Percentiles rank a stretch among this genome's conserved stretches.
Evolutionary conservation across 2,113 vertebrate species (phyloP).

Genomic region (Sorex araneus): DNA sequence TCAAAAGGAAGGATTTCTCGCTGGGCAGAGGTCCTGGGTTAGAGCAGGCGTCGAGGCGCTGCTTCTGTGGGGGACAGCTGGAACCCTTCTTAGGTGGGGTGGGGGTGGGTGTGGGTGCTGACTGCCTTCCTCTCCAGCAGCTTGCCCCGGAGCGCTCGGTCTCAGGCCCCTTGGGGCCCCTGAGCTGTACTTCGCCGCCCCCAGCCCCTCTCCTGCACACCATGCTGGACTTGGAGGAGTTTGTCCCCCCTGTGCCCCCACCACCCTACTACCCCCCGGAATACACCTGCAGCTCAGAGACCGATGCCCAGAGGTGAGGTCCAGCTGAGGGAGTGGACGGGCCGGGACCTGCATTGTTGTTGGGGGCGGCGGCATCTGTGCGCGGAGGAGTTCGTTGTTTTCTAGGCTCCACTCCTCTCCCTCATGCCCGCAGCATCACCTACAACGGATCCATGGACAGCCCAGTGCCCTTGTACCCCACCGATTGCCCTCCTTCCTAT

Average conservation of each 20-base stretch:
- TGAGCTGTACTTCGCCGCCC: constrained; percentile 94
- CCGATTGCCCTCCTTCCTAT: constrained; percentile 96
- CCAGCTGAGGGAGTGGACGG: neutral
- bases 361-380: neutral
- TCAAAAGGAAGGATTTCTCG: neutral
- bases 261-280: constrained; percentile 98
- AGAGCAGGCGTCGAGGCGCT: neutral
- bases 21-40: neutral
- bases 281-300: constrained; percentile 99
- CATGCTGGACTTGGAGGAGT: constrained; percentile 97
- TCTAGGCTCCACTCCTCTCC: neutral
- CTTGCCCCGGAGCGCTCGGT: constrained; percentile 94
- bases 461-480: constrained; percentile 95
- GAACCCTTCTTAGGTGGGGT: neutral
- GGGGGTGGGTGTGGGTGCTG: neutral
- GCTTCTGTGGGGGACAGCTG: neutral
- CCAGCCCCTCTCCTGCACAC: constrained; percentile 95
- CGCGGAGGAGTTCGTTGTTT: neutral
- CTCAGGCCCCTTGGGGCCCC: constrained; percentile 94
- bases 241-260: constrained; percentile 96
- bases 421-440: constrained; percentile 91
- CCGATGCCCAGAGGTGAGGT: constrained; percentile 95
- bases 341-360: neutral
- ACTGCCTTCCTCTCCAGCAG: constrained; percentile 82
- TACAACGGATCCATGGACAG: constrained; percentile 99